Evolutionary conservation across 2,888 invertebrate species (phyloP).

Genomic region (Cheilosia scutellata): DNA sequence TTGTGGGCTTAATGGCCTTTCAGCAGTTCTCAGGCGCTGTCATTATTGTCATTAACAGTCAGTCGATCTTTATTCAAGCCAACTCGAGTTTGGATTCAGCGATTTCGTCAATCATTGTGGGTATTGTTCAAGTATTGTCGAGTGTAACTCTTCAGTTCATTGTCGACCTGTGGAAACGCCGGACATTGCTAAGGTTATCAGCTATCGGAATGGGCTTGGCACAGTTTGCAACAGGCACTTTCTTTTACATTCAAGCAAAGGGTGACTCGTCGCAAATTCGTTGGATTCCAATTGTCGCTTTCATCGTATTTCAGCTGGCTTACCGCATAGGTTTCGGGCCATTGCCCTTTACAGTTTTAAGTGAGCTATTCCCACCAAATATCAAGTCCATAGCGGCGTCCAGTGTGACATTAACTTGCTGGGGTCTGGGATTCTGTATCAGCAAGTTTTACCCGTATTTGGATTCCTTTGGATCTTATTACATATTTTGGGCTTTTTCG

Average conservation of each 20-base stretch:
- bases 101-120: constrained; percentile 90
- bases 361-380: constrained; percentile 92
- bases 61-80: constrained; percentile 89
- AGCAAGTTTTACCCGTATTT: constrained; percentile 89
- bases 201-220: constrained; percentile 88
- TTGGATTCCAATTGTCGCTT: constrained; percentile 89
- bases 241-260: constrained; percentile 86
- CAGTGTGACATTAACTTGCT: constrained; percentile 90
- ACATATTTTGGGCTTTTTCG: constrained; percentile 90
- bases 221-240: constrained; percentile 86
- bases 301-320: constrained; percentile 89
- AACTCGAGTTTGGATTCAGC: constrained; percentile 87
- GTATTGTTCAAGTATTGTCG: constrained; percentile 88
- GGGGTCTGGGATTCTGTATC: constrained; percentile 90
- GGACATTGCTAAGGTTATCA: constrained; percentile 89
- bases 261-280: constrained; percentile 84
- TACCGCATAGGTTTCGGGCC: constrained; percentile 92
- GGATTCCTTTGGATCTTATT: constrained; percentile 87
- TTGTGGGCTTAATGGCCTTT: constrained; percentile 89
- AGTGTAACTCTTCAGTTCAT: constrained; percentile 90
- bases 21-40: constrained; percentile 94
- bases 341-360: constrained; percentile 92
- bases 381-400: constrained; percentile 91
- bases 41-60: constrained; percentile 91
- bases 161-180: constrained; percentile 91